Base-by-base conservation (phyloP, 2,113 vertebrate species). In the Sylvilagus bachmani region DNA sequence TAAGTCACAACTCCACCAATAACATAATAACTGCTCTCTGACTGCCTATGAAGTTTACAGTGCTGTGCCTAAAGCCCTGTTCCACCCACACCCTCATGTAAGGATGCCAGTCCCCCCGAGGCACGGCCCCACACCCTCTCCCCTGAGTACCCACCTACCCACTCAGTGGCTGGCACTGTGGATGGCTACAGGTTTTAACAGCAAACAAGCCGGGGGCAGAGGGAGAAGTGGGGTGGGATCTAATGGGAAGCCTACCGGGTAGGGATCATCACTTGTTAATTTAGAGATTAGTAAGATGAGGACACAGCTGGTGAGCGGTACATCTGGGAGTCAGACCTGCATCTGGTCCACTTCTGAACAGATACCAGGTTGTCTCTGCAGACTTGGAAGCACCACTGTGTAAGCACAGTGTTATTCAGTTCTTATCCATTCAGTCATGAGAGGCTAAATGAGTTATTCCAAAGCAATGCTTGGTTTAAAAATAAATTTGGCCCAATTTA, bases 81-180 rank as follows among this genome's bases (percentile, higher is more conserved):
- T 19, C 14, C 12, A 19, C 49, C n/a, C 7, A 10, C 0, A 2
- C 53, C 9, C n/a, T 24, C 64, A 8, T 6, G 29, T 11, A 21
- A 61, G 11, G 67, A 61, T 31, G 19, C 73, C 44, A 13, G 27
- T 10, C 55, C 51, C 44, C 1, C 1, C 6, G 14, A n/a, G 33
- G 14, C 62, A 24, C 3, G 0, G 5, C 44, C n/a, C 53, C 27
- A 0, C 11, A 1, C 4, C 2, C 9, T 55, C 36, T 90, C 88
- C 44, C 7, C 24, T 7, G 19, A 64, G 36, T 44, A 44, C 44
- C 44, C 44, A 44, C 44, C 44, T 22, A 6, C 53, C 69, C 58
- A 31, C 29, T 62, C 5, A 4, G 88, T 11, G 73, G 91, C 73
- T 14, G n/a, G 67, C 17, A 16, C 24, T 8, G 11, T 36, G 77